Percentiles rank a stretch among this genome's conserved stretches.
Evolutionary conservation across 2,113 vertebrate genomes (phyloP).

Genomic region (Leptobrachium ailaonicum): DNA sequence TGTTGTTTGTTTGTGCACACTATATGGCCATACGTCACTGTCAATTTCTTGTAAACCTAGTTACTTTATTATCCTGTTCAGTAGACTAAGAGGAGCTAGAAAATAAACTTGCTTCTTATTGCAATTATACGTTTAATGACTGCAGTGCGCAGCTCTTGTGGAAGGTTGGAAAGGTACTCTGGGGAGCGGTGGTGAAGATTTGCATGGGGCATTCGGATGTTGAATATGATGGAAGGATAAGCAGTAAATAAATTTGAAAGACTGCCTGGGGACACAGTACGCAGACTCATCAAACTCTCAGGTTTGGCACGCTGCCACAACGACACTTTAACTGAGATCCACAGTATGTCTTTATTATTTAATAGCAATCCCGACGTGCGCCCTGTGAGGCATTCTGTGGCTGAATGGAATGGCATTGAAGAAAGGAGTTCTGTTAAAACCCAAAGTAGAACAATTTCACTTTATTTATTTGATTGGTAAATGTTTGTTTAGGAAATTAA

Average conservation of each 20-base stretch:
- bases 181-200: constrained; percentile 21
- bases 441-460: too few species aligned
- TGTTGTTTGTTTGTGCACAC: neutral
- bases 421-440: neutral
- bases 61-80: neutral
- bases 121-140: constrained; percentile 38
- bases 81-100: neutral
- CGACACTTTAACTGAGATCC: constrained; percentile 29
- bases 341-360: constrained; percentile 32
- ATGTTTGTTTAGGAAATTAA: too few species aligned
- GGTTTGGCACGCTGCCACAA: constrained; percentile 22
- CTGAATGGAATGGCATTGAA: constrained; percentile 9
- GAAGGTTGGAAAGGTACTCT: constrained; percentile 17
- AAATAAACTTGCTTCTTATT: constrained; percentile 1
- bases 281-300: constrained; percentile 31
- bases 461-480: too few species aligned
- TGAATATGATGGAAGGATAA: constrained; percentile 19
- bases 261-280: constrained; percentile 23
- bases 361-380: constrained; percentile 17
- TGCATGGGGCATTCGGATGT: constrained; percentile 13
- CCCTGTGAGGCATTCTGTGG: neutral
- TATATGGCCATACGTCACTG: neutral
- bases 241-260: constrained; percentile 2
- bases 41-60: neutral
- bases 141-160: neutral